Conservation (phyloP, 2,113 vertebrate species). For the Macaca fascicularis region DNA sequence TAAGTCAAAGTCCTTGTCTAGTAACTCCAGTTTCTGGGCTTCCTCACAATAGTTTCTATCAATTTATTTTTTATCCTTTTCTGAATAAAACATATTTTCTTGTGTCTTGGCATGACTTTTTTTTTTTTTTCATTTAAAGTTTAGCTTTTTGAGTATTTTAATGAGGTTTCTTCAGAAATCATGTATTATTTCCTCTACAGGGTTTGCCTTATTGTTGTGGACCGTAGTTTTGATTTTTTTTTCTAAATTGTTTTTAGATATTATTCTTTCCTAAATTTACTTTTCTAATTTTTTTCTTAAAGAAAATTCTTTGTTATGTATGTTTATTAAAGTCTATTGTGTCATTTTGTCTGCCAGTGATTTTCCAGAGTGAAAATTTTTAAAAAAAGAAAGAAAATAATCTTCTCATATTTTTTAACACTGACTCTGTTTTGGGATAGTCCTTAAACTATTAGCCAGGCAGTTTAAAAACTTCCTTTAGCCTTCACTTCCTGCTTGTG, state of each 20-base stretch:
- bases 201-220: neutral
- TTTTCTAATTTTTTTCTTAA: neutral
- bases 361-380: neutral
- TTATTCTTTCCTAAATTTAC: neutral
- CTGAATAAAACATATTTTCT: neutral
- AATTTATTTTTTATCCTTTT: neutral
- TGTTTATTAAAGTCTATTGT: neutral
- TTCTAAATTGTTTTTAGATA: too few species aligned
- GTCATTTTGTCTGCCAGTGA: neutral
- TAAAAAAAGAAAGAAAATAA: neutral
- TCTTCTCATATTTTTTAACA: neutral
- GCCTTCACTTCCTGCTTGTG: neutral
- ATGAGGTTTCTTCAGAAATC: neutral
- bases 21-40: neutral
- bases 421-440: neutral
- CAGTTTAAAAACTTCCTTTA: neutral
- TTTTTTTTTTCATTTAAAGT: neutral
- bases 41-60: neutral
- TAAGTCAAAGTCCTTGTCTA: neutral
- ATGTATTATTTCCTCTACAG: neutral
- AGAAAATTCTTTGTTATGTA: neutral
- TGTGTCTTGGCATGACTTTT: neutral
- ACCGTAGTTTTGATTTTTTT: too few species aligned
- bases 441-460: neutral
- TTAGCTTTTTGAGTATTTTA: neutral